phyloP scores from a whole-genome alignment of 1,140 invertebrate species.

The Apis florea region DNA sequence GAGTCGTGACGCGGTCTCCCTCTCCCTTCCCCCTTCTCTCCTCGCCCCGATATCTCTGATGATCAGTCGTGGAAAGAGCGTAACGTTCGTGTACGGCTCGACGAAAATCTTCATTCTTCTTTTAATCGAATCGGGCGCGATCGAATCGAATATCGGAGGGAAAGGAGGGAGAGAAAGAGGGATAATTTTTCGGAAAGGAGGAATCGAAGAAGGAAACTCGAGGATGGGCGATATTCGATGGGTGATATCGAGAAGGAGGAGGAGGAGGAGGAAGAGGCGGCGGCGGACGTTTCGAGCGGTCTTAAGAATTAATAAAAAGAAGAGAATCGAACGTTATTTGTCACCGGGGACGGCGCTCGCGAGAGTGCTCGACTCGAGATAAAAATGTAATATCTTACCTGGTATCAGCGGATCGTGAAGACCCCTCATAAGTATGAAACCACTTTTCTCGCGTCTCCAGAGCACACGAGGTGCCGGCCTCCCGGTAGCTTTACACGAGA shows the following conservation, averaged over 20 bases:
- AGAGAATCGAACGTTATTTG: slow-evolving; percentile 42
- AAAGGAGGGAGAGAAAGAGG: no score
- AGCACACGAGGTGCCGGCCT: slow-evolving; percentile 81
- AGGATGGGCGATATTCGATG: not conserved
- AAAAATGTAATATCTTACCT: slow-evolving; percentile 65
- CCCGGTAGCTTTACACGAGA: slow-evolving; percentile 84
- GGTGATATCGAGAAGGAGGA: not conserved
- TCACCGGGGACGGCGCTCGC: slow-evolving; percentile 24
- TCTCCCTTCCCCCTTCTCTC: no score
- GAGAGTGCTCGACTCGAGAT: slow-evolving; percentile 31
- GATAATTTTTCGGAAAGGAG: not conserved
- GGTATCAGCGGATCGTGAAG: slow-evolving; percentile 67
- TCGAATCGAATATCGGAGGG: not conserved
- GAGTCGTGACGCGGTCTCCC: no score
- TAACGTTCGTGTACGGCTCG: no score
- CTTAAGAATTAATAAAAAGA: slow-evolving; percentile 38
- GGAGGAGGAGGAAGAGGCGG: not conserved
- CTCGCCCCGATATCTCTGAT: slow-evolving; percentile 11
- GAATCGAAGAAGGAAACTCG: no score
- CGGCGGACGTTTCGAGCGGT: not conserved
- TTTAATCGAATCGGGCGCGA: not conserved
- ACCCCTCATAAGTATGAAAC: slow-evolving; percentile 69
- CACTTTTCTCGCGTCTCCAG: slow-evolving; percentile 81
- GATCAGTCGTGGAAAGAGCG: slow-evolving; percentile 8
- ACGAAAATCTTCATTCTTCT: not conserved